Evolutionary conservation across 2,888 invertebrate species (phyloP).

Genomic region (Polydrusus pterygomalis): DNA sequence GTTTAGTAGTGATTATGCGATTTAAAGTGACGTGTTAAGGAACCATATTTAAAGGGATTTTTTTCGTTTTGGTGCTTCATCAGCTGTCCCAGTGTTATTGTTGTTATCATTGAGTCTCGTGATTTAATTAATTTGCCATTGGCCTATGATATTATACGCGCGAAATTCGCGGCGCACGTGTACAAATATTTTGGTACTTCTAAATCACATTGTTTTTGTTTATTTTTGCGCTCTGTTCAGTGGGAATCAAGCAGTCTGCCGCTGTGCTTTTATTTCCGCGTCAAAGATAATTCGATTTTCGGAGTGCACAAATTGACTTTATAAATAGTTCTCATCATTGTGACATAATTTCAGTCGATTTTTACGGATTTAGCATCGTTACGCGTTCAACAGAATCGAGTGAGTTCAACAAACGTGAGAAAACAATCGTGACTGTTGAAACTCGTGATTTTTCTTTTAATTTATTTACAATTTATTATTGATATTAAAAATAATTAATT

Average conservation of each 20-base stretch:
- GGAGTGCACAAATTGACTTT: constrained; percentile 1
- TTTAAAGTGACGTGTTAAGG: not conserved
- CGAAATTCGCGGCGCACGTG: constrained; percentile 1
- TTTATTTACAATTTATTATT: constrained; percentile 23
- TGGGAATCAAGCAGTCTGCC: constrained; percentile 21
- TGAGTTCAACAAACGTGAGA: constrained; percentile 24
- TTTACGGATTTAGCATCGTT: constrained; percentile 16
- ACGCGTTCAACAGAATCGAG: constrained; percentile 27
- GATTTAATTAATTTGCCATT: too few relatives aligned
- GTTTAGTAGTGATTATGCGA: constrained; percentile 14
- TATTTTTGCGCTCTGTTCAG: constrained; percentile 18
- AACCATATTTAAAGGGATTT: not conserved
- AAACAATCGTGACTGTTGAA: constrained; percentile 20
- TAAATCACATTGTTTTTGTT: constrained; percentile 12
- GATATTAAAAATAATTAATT: constrained; percentile 13
- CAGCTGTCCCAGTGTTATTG: not conserved
- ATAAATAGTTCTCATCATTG: not conserved
- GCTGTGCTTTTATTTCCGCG: constrained; percentile 2
- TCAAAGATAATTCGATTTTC: constrained; percentile 1
- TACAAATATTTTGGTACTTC: not conserved
- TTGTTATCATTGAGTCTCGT: not conserved
- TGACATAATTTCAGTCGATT: constrained; percentile 15
- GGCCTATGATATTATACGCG: not conserved
- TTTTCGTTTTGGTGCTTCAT: not conserved
- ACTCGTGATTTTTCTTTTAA: constrained; percentile 34